Evolutionary conservation across 2,888 invertebrate species (phyloP).

Genomic region (Andrena haemorrhoa): DNA sequence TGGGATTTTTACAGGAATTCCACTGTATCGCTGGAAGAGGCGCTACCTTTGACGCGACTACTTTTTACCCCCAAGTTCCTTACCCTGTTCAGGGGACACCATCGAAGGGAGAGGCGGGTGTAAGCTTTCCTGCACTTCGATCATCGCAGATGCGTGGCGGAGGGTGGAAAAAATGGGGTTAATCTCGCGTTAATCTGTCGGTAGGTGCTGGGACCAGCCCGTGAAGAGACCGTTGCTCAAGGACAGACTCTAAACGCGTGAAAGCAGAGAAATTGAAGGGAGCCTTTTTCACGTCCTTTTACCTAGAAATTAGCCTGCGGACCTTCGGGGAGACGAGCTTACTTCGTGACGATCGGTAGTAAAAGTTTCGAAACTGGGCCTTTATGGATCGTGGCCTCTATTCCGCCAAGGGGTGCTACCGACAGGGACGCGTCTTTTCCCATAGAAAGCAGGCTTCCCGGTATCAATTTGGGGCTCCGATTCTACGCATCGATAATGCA

Average conservation of each 20-base stretch:
- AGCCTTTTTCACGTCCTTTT: conserved; percentile 39
- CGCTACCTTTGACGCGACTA: background rate
- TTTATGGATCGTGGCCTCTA: conserved; percentile 65
- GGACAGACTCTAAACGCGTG: conserved; percentile 57
- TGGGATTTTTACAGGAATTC: no score
- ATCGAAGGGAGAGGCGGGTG: background rate
- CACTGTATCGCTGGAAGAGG: background rate
- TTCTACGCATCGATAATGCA: background rate
- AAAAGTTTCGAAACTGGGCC: conserved; percentile 67
- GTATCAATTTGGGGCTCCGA: conserved; percentile 10
- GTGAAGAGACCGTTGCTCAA: conserved; percentile 27
- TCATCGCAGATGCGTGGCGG: conserved; percentile 24
- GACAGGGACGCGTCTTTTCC: background rate
- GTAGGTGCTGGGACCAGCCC: conserved; percentile 25
- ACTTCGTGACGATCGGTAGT: conserved; percentile 54
- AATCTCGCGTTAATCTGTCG: conserved; percentile 76
- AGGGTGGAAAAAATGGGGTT: conserved; percentile 73
- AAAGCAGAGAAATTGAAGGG: conserved; percentile 66
- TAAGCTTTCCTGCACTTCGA: conserved; percentile 15
- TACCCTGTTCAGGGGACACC: no score
- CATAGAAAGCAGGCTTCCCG: conserved; percentile 24
- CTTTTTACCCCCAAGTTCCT: background rate
- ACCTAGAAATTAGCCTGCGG: conserved; percentile 55
- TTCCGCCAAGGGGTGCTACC: conserved; percentile 34
- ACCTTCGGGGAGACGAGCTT: conserved; percentile 16